Evolutionary conservation across 2,888 invertebrate species (phyloP).

Genomic region (Myathropa florea): DNA sequence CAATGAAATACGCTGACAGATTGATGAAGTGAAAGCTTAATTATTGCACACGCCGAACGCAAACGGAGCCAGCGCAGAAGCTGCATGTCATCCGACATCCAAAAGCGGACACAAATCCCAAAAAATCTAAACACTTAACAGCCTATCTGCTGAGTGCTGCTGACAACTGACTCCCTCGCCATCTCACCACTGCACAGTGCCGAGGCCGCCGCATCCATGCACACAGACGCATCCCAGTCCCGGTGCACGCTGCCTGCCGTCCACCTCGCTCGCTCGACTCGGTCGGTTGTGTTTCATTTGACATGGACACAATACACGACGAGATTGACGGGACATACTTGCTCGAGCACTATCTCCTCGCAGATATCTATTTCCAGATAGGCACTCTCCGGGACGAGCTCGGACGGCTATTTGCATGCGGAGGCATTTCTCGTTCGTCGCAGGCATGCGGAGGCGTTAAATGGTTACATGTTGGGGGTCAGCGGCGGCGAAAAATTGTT

Average conservation of each 20-base stretch:
- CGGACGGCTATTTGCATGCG: constrained; percentile 64
- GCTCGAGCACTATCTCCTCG: constrained; percentile 62
- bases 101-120: constrained; percentile 56
- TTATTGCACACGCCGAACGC: constrained; percentile 38
- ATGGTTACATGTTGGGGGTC: constrained; percentile 70
- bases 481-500: constrained; percentile 52
- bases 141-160: constrained; percentile 36
- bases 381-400: constrained; percentile 42
- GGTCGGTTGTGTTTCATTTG: constrained; percentile 58
- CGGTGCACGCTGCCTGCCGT: constrained; percentile 20
- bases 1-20: constrained; percentile 62
- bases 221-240: constrained; percentile 10
- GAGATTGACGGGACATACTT: constrained; percentile 70
- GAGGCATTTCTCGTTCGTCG: constrained; percentile 50
- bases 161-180: constrained; percentile 62
- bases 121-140: constrained; percentile 54
- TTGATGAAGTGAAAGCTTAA: constrained; percentile 69
- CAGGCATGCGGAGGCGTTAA: constrained; percentile 69
- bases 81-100: constrained; percentile 60
- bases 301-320: constrained; percentile 69
- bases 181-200: not conserved
- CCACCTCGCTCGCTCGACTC: constrained; percentile 17
- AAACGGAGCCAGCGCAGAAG: constrained; percentile 42
- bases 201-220: not conserved
- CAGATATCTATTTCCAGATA: constrained; percentile 68